A percentile compares a stretch with the other conserved stretches of the same genome.
Conservation (phyloP, 1,140 invertebrate genomes). For the Drosophila melanica region DNA sequence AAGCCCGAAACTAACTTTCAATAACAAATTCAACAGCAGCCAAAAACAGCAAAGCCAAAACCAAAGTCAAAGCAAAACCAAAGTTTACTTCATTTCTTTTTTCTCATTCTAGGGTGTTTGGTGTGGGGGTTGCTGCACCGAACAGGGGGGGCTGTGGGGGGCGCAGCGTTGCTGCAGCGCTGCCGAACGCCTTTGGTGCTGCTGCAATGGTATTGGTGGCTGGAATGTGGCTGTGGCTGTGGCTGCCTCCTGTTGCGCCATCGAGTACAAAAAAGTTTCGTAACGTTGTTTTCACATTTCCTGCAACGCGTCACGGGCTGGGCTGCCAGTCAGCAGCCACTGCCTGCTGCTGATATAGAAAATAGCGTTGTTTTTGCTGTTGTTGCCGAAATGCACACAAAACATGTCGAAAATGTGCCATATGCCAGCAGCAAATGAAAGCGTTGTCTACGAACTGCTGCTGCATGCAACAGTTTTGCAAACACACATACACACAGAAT, state of each 20-base stretch:
- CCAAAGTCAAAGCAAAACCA: slow-evolving; percentile 62
- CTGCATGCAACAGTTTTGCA: slow-evolving; percentile 76
- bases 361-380: slow-evolving; percentile 38
- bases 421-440: slow-evolving; percentile 69
- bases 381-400: slow-evolving; percentile 79
- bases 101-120: slow-evolving; percentile 3
- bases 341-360: slow-evolving; percentile 46
- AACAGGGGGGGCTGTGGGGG: background rate
- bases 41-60: slow-evolving; percentile 64
- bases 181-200: slow-evolving; percentile 15
- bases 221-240: slow-evolving; percentile 18
- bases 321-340: slow-evolving; percentile 49
- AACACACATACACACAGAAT: slow-evolving; percentile 16
- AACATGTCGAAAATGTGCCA: slow-evolving; percentile 82
- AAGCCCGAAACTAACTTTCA: slow-evolving; percentile 42
- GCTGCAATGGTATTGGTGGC: slow-evolving; percentile 9
- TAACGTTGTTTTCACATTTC: slow-evolving; percentile 81
- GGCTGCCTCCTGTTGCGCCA: slow-evolving; percentile 75
- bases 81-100: slow-evolving; percentile 4
- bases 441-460: slow-evolving; percentile 42
- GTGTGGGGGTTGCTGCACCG: background rate
- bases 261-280: slow-evolving; percentile 73
- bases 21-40: slow-evolving; percentile 51
- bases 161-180: slow-evolving; percentile 19
- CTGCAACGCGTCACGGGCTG: slow-evolving; percentile 60